Base-by-base conservation (phyloP, 1,140 invertebrate genomes). In the Nasonia vitripennis region DNA sequence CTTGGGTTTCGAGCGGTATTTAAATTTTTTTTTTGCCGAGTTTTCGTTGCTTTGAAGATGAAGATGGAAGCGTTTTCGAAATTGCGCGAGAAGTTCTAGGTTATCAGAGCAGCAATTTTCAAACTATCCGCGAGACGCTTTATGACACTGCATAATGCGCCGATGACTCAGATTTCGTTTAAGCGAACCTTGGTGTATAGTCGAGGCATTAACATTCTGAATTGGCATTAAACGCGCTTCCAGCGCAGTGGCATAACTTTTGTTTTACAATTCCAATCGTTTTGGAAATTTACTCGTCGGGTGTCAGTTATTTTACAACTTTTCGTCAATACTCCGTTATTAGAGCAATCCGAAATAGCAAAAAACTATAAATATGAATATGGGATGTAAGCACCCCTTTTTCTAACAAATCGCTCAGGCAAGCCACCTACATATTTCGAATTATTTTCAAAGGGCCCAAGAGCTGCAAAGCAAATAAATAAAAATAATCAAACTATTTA, bases 81-180 rank as follows among this genome's bases (percentile, higher is more conserved):
- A n/a, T 62, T 20, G 6, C 14, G 6, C 73, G 73, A 34, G 37
- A 31, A 75, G 37, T 41, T 75, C 31, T 23, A 77, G 75, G 75
- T 27, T 51, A 48, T 51, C 11, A 34, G 75, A 20, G 37, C 75
- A 27, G 27, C 75, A 77, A 77, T 77, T 77, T 48, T 77, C 45
- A 77, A 77, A 45, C 75, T 51, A 77, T 75, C 3, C 55, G 20
- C n/a, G 23, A 77, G 45, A 51, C 20, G 45, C 37, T 75, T 41
- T 17, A 37, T 20, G 73, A 74, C 37, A 34, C 34, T 74, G 34
- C 31, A 34, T 74, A 41, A 34, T 74, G 7, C 17, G 9, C 27
- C 73, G 75, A 77, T 77, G 75, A 77, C 34, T 77, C 75, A 77
- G 20, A 48, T 77, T 77, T 48, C 75, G 23, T 77, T 77, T 51